Evolutionary conservation across 2,797 vertebrate genomes (phyloP), one percentile per base, ranked within the genome.

Genomic region (Coracias cyanogaster): DNA sequence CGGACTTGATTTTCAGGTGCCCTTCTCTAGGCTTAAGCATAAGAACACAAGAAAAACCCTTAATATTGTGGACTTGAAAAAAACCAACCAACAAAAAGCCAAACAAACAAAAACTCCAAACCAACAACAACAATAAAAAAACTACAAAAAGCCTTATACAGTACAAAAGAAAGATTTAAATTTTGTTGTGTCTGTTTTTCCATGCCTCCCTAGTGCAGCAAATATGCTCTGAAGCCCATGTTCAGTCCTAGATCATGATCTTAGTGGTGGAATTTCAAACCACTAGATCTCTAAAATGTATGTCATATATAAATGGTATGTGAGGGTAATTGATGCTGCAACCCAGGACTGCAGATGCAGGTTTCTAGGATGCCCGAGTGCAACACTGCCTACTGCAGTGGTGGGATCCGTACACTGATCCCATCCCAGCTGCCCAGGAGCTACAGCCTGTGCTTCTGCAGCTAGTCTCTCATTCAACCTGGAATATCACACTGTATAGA

Each of bases 361-460:
- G 29, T 48, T 54, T 70, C 46, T 7, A 6, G 29, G 70, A 8
- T 49, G 16, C n/a, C 18, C 0, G 4, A 10, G 43, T 7, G 37
- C 33, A 18, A 28, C 11, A 7, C 6, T 5, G 1, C 57, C 9
- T 14, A 58, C 37, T 55, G 37, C 19, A 21, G 58, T 1, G 18
- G 29, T 4, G 51, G 7, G 43, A 45, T 2, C 43, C 28, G 4
- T 1, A 0, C 5, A 1, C 11, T 45, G n/a, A 24, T 12, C 52
- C 31, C 2, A 1, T 25, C 31, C 28, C 9, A 3, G 62, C 31
- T 7, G 1, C 22, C 33, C 31, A 3, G 37, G 15, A n/a, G 18
- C 3, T 43, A 51, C 57, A 60, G 41, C 43, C 73, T 20, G 21
- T 21, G 33, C 73, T 51, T 20, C 76, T 62, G 39, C 55, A 25